Evolutionary conservation across 2,113 vertebrate genomes (phyloP), one percentile per base, ranked within the genome.

Genomic region (Rhinoderma darwinii): DNA sequence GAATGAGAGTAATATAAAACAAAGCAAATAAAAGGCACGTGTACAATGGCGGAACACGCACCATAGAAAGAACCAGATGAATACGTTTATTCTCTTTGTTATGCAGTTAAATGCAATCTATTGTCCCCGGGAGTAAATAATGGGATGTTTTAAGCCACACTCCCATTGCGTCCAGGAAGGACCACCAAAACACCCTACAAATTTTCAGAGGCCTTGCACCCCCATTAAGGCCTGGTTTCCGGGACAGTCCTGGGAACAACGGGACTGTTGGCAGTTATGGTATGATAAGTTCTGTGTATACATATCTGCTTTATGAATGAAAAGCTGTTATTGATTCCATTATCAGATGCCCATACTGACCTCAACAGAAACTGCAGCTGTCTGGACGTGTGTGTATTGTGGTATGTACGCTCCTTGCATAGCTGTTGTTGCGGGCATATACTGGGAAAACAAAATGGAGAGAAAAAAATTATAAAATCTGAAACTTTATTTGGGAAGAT

Each of bases 361-460:
- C 96, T 99, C 98, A 78, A 97, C 95, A 73, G 96, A 96, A 93
- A 98, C 95, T 0, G 95, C 89, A 44, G 97, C 90, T 43, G 97
- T 93, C 92, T 97, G 97, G 93, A 99, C 94, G 81, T 97, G 97
- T 90, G 97, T 91, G 41, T 99, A 99, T 89, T 98, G 98, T 75
- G 97, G 96, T 90, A 99, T 95, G 86, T 98, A 99, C 76, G 96
- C 95, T 92, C 97, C 97, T 93, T 98, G 98, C 95, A 99, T 96
- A 93, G 97, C 95, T 92, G 96, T 94, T 78, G 95, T 98, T 61
- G 98, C 93, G 84, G 97, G 95, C 96, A 99, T 97, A 91, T 96
- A 99, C 98, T 99, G 90, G 54, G 94, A 91, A 90, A 18, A 7
- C 3, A 41, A 39, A 37, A 37, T 70, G 35, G 17, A 70, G 18